These are phyloP conservation scores for Neoarius graeffei DNA, from an alignment of 2,113 vertebrate species.

Conservation along the genomic window DNA sequence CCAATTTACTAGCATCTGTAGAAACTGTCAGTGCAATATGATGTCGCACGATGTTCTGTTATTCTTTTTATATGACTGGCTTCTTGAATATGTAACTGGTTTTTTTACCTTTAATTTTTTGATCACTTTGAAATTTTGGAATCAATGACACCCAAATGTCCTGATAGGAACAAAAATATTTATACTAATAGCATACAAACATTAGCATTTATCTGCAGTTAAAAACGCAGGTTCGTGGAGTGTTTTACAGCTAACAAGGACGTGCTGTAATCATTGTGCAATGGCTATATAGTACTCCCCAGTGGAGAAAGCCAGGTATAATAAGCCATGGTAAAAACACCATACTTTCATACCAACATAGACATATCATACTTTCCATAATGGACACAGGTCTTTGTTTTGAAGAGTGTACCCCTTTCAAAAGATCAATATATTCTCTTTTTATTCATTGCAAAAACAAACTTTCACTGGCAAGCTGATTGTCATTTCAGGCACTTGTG, in stretches of 20 bases:
- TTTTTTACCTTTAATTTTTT: background rate
- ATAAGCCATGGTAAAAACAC: slow-evolving; percentile 7
- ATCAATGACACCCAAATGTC: background rate
- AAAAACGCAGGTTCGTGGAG: background rate
- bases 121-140: background rate
- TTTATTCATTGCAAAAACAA: slow-evolving; percentile 4
- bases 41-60: background rate
- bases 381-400: background rate
- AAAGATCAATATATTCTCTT: slow-evolving; percentile 27
- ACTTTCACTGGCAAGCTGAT: slow-evolving; percentile 25
- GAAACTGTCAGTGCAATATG: background rate
- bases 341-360: background rate
- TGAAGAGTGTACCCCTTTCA: slow-evolving; percentile 13
- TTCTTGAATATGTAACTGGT: background rate
- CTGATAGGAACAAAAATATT: too few relatives aligned
- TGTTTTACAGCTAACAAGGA: background rate
- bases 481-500: slow-evolving; percentile 51
- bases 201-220: background rate
- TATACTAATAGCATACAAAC: background rate
- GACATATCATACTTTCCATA: background rate
- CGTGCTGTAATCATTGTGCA: background rate
- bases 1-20: background rate
- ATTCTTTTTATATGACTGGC: background rate
- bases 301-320: background rate
- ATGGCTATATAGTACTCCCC: background rate